Evolutionary conservation across 2,888 invertebrate genomes (phyloP), one percentile per base, ranked within the genome.

Genomic region (Phortica okadai): DNA sequence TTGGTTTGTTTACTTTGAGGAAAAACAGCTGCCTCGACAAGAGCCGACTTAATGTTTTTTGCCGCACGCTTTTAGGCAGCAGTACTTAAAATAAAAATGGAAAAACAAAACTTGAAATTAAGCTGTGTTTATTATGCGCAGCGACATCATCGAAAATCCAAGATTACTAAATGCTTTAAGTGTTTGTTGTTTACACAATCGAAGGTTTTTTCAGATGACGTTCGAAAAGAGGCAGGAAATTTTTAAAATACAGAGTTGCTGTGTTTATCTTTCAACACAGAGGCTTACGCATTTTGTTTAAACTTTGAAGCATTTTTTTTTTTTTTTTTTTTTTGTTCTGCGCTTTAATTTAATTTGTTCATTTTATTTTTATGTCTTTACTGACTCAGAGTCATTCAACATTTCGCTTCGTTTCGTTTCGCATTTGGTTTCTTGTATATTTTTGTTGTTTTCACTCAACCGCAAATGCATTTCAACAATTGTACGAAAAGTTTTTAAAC

Each of bases 381-480:
- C 50, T 11, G 50, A 14, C 50, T 50, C 50, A 50, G 8, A 50
- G 50, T 50, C 50, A 50, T 50, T 50, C 50, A 50, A 50, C 8
- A 25, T 62, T 59, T 59, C 7, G 58, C n/a, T 16, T n/a, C 54
- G 54, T 54, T 16, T n/a, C 54, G 54, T 54, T n/a, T 59, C 21
- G n/a, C 74, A 14, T 77, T 79, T 78, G 77, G 76, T 80, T 62
- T 73, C 74, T 58, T 73, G 56, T 73, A 45, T 58, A 58, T 75
- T 67, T 56, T 42, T 59, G 70, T 76, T 76, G 82, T 79, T 80
- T 82, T 79, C 59, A 86, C 85, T 88, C 85, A 86, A 88, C 87
- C 86, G 86, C 86, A 88, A 88, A 88, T 88, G 86, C 86, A 88
- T 84, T 89, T 84, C 81, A 84, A 84, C 76, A 78, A 73, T 73